Percentiles rank a stretch among this genome's conserved stretches.
Conservation (phyloP, 2,797 vertebrate species). For the Galaxias olidus region DNA sequence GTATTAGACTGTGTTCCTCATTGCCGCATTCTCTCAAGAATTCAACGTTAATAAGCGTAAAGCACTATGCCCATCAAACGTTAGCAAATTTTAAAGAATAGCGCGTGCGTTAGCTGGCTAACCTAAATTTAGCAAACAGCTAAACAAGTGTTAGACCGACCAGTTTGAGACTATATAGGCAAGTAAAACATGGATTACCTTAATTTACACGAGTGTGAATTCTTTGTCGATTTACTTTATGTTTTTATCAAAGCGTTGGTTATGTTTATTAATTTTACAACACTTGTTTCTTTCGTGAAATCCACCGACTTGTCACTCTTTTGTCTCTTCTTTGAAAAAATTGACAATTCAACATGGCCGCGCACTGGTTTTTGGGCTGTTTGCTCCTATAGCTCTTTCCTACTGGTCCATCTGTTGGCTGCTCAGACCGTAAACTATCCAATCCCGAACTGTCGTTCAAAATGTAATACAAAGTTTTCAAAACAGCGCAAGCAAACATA, state of each 20-base stretch:
- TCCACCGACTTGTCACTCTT: conserved; percentile 50
- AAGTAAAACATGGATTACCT: conserved; percentile 20
- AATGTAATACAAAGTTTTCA: conserved; percentile 12
- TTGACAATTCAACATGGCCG: conserved; percentile 76
- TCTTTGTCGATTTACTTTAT: conserved; percentile 16
- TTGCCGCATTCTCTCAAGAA: too few species aligned
- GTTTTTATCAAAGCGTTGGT: conserved; percentile 8
- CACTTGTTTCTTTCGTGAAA: conserved; percentile 30
- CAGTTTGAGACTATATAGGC: neutral
- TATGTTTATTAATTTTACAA: conserved; percentile 4
- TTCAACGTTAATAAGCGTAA: too few species aligned
- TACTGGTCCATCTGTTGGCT: conserved; percentile 8
- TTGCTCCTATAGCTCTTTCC: conserved; percentile 17
- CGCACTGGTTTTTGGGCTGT: conserved; percentile 58
- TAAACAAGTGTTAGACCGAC: neutral
- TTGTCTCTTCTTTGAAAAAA: conserved; percentile 67
- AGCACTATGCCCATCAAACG: too few species aligned
- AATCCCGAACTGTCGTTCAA: conserved; percentile 52
- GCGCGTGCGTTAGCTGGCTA: too few species aligned
- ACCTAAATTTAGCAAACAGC: neutral
- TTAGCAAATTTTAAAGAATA: too few species aligned
- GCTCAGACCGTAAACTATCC: conserved; percentile 32
- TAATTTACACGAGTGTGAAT: conserved; percentile 9
- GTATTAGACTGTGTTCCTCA: too few species aligned
- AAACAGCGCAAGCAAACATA: conserved; percentile 33